phyloP scores from a whole-genome alignment of 2,113 vertebrate genomes.

The Neogale vison region DNA sequence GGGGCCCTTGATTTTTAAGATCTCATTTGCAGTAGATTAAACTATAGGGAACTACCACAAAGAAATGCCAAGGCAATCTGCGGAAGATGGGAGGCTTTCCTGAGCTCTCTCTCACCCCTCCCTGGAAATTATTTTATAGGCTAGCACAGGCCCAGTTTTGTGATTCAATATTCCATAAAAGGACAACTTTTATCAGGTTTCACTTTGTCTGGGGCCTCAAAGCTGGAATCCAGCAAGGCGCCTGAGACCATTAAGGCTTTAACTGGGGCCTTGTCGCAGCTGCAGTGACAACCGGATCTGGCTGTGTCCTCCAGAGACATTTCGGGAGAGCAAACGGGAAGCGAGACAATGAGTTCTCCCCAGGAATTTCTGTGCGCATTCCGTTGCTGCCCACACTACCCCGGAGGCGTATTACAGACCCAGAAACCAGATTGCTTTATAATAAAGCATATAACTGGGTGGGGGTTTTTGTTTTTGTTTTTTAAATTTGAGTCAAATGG shows the following conservation, averaged over 20 bases:
- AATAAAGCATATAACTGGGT: not conserved
- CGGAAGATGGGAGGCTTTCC: not conserved
- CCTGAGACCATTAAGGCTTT: constrained; percentile 31
- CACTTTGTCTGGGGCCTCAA: not conserved
- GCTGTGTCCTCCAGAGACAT: constrained; percentile 59
- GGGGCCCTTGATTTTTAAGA: constrained; percentile 55
- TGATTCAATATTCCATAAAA: not conserved
- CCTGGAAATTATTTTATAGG: not conserved
- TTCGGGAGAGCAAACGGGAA: constrained; percentile 66
- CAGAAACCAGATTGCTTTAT: not conserved
- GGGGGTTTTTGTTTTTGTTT: not conserved
- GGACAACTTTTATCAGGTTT: constrained; percentile 8
- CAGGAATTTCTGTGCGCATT: constrained; percentile 48
- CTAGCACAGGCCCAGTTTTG: constrained; percentile 31
- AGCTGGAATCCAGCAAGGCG: constrained; percentile 28
- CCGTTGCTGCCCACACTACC: constrained; percentile 51
- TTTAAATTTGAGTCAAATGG: constrained; percentile 14
- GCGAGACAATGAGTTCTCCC: constrained; percentile 52
- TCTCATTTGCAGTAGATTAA: constrained; percentile 62
- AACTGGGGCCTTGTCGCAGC: constrained; percentile 41
- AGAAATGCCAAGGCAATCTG: not conserved
- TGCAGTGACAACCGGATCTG: constrained; percentile 48
- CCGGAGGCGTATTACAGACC: constrained; percentile 44
- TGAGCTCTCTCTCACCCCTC: not conserved
- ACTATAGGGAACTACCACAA: constrained; percentile 31